phyloP scores from a whole-genome alignment of 2,113 vertebrate genomes.

The Alaudala cheleensis region DNA sequence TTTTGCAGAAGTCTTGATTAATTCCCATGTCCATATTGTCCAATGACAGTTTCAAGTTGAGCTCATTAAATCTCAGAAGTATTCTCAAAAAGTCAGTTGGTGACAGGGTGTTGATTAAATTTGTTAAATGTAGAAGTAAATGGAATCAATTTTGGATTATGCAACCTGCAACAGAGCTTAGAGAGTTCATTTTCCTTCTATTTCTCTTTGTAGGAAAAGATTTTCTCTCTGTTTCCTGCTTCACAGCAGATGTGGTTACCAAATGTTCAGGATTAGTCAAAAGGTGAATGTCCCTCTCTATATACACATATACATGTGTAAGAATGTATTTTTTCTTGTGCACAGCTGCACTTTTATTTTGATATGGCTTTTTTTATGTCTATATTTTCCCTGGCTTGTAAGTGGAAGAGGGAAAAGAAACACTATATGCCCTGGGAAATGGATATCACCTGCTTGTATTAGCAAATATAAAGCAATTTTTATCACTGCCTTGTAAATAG shows the following conservation, averaged over 20 bases:
- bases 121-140: slow-evolving; percentile 1
- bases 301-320: background rate
- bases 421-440: background rate
- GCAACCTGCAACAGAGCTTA: background rate
- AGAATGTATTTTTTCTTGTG: background rate
- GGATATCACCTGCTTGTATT: background rate
- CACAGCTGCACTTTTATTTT: background rate
- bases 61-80: slow-evolving; percentile 6
- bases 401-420: background rate
- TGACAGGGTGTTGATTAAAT: slow-evolving; percentile 20
- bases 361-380: background rate
- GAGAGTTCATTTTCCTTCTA: background rate
- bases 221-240: background rate
- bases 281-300: background rate
- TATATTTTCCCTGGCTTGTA: background rate
- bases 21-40: background rate
- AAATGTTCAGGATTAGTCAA: background rate
- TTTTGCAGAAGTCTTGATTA: background rate
- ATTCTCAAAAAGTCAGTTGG: background rate
- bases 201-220: background rate
- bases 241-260: background rate
- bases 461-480: background rate
- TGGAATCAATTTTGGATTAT: background rate
- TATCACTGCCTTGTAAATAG: background rate
- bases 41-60: background rate